Evolutionary conservation across 2,888 invertebrate genomes (phyloP), one percentile per base, ranked within the genome.

Genomic region (Steinernema hermaphroditum): DNA sequence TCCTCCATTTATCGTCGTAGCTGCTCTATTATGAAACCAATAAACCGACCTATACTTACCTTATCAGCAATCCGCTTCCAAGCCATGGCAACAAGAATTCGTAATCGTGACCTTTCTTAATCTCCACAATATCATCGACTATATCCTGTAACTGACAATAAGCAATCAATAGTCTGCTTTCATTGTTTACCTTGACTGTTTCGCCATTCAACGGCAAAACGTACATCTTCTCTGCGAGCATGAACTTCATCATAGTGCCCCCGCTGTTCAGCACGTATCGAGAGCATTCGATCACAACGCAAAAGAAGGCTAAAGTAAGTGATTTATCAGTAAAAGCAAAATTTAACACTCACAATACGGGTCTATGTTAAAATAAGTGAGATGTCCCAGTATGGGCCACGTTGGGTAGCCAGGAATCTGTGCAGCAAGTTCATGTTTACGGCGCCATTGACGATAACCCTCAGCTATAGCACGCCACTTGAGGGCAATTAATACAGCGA

Each of bases 41-140:
- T 41, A 8, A 41, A 16, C 8, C 43, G 49, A 49, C 49, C 6
- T 9, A 9, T 9, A 9, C 9, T n/a, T 6, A 49, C 49, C 49
- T 49, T 6, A 49, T 49, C 49, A 49, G 19, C 9, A 49, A 19
- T n/a, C 49, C 49, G 6, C 19, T 19, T 19, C 49, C 49, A 49
- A 49, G 49, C 49, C 49, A 49, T 19, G 49, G 49, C 49, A n/a
- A 6, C 19, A 49, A 49, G 49, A 49, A 49, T 6, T 49, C 49
- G 19, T 49, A 49, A 19, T 49, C 49, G 12, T 6, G 19, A 6
- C 49, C 49, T 19, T 49, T 49, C 49, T 49, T 49, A 19, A 19
- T 49, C 19, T 49, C 49, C 12, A 49, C 49, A 19, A 16, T 9
- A 49, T 49, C 49, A 49, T 49, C 49, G 19, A 49, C 49, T 9